Percentiles rank a stretch among this genome's conserved stretches.
These are phyloP conservation scores for Channallabes apus DNA, from an alignment of 2,797 vertebrate genomes.

Conservation along the genomic window DNA sequence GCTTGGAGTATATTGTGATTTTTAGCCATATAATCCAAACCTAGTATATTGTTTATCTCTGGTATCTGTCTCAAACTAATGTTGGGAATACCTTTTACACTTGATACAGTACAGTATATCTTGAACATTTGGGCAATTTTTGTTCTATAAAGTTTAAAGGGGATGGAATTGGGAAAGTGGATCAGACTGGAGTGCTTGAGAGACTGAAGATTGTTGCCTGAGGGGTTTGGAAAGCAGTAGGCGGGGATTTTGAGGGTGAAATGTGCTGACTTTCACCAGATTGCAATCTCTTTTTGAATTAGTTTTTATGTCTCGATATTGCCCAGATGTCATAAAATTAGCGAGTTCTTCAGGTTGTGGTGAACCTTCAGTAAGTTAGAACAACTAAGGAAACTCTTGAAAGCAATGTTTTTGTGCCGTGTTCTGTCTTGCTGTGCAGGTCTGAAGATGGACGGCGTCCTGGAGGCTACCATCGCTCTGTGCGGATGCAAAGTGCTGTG, in stretches of 20 bases:
- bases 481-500: slow-evolving; percentile 68
- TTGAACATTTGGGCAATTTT: not conserved
- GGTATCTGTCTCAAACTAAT: not conserved
- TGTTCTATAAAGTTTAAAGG: not conserved
- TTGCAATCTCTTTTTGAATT: not conserved
- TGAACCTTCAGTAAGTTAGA: not conserved
- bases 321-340: not conserved
- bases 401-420: too few relatives aligned
- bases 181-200: not conserved
- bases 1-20: not conserved
- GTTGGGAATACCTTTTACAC: not conserved
- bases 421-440: slow-evolving; percentile 9
- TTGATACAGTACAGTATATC: not conserved
- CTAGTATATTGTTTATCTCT: not conserved
- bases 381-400: not conserved
- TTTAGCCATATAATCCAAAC: not conserved
- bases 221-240: not conserved
- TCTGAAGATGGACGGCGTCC: slow-evolving; percentile 71
- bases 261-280: not conserved
- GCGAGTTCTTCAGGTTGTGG: not conserved
- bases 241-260: not conserved
- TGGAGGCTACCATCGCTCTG: slow-evolving; percentile 64
- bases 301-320: not conserved
- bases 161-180: not conserved
- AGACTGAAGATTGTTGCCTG: not conserved